phyloP scores from a whole-genome alignment of 1,140 invertebrate genomes.

The Trachymyrmex cornetzi region DNA sequence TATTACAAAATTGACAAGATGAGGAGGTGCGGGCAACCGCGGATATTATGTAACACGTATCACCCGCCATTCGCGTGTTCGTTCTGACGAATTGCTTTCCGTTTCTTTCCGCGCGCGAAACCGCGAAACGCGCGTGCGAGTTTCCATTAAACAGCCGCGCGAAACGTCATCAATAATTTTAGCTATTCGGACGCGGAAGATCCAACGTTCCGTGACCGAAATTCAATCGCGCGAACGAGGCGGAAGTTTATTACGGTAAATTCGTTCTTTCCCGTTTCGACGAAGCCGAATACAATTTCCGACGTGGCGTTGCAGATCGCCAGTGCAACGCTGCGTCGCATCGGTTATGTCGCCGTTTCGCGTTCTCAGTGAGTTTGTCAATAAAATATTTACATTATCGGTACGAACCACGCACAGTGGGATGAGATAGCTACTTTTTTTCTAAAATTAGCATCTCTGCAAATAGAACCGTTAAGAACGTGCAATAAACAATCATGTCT shows the following conservation, averaged over 20 bases:
- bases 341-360: neutral
- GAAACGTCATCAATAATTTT: constrained; percentile 56
- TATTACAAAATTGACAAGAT: constrained; percentile 37
- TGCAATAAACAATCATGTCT: too few species aligned
- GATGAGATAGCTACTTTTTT: too few species aligned
- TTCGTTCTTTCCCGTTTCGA: constrained; percentile 66
- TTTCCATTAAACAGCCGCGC: constrained; percentile 51
- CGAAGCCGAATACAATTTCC: constrained; percentile 69
- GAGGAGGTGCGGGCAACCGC: neutral
- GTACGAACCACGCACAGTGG: neutral
- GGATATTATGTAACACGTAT: constrained; percentile 29
- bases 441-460: too few species aligned
- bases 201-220: constrained; percentile 50
- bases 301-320: constrained; percentile 57
- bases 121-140: constrained; percentile 46
- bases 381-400: constrained; percentile 78
- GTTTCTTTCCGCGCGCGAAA: constrained; percentile 54
- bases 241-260: constrained; percentile 68
- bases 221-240: constrained; percentile 28
- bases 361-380: constrained; percentile 43
- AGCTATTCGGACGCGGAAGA: constrained; percentile 43
- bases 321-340: constrained; percentile 30
- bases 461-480: too few species aligned
- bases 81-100: constrained; percentile 43
- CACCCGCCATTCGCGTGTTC: constrained; percentile 36